phyloP scores from a whole-genome alignment of 1,140 invertebrate genomes.

The Solenopsis fugax region DNA sequence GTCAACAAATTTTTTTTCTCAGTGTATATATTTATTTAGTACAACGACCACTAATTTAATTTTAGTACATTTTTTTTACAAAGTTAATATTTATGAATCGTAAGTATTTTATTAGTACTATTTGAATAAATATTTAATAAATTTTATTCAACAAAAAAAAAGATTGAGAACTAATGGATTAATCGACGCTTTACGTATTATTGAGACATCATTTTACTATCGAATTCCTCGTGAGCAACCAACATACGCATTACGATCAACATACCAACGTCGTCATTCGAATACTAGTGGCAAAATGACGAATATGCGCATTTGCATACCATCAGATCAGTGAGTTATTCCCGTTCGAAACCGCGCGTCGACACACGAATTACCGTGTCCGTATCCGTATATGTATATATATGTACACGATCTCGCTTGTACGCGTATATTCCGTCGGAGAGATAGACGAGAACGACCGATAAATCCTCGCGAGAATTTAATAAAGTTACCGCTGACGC shows the following conservation, averaged over 20 bases:
- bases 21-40: too few species aligned
- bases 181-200: slow-evolving; percentile 25
- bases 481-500: slow-evolving; percentile 73
- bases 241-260: neutral
- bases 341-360: slow-evolving; percentile 37
- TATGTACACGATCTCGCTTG: neutral
- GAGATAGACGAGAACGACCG: slow-evolving; percentile 69
- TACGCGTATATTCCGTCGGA: slow-evolving; percentile 20
- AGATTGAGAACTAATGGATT: too few species aligned
- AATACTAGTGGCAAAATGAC: slow-evolving; percentile 17
- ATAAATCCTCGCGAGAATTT: slow-evolving; percentile 75
- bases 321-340: slow-evolving; percentile 48
- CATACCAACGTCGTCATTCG: neutral
- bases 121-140: too few species aligned
- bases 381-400: neutral
- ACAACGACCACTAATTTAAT: too few species aligned
- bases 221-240: neutral
- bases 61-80: too few species aligned
- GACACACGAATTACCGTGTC: neutral
- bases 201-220: neutral
- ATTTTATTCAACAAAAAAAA: too few species aligned
- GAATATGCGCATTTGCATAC: slow-evolving; percentile 50
- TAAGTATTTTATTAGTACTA: too few species aligned
- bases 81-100: too few species aligned
- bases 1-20: too few species aligned